These are phyloP conservation scores for Chironomus riparius DNA, from an alignment of 2,888 invertebrate species.

Conservation along the genomic window DNA sequence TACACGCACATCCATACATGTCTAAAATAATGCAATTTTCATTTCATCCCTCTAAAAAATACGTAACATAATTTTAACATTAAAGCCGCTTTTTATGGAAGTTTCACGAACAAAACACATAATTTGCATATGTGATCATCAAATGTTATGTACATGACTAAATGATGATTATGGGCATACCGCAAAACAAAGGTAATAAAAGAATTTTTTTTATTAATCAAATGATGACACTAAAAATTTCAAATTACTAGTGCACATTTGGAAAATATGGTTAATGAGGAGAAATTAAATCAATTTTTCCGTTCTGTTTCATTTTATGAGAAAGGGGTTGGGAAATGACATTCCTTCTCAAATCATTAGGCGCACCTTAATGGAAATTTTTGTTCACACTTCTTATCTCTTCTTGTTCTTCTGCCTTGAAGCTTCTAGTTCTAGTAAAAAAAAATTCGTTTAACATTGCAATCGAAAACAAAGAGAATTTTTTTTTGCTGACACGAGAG, in stretches of 20 bases:
- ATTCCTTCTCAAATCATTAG: neutral
- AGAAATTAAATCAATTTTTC: neutral
- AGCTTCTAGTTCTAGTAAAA: neutral
- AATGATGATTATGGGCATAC: neutral
- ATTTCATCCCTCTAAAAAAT: neutral
- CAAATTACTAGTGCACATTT: constrained; percentile 19
- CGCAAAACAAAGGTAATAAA: neutral
- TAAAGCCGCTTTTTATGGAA: neutral
- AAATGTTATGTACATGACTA: constrained; percentile 19
- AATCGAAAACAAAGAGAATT: neutral
- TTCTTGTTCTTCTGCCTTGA: neutral
- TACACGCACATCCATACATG: too few species aligned
- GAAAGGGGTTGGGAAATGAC: too few species aligned
- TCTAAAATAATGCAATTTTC: neutral
- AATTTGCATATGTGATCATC: constrained; percentile 26
- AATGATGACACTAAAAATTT: neutral
- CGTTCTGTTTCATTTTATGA: neutral
- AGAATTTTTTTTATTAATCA: neutral
- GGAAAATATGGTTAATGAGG: constrained; percentile 3
- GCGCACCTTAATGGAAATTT: neutral
- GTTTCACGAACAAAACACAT: constrained; percentile 6
- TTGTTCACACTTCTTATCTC: neutral
- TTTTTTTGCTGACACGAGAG: constrained; percentile 16
- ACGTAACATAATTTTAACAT: neutral
- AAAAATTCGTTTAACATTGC: neutral